Conservation (phyloP, 1,140 invertebrate species). For the Drosophila bifasciata region DNA sequence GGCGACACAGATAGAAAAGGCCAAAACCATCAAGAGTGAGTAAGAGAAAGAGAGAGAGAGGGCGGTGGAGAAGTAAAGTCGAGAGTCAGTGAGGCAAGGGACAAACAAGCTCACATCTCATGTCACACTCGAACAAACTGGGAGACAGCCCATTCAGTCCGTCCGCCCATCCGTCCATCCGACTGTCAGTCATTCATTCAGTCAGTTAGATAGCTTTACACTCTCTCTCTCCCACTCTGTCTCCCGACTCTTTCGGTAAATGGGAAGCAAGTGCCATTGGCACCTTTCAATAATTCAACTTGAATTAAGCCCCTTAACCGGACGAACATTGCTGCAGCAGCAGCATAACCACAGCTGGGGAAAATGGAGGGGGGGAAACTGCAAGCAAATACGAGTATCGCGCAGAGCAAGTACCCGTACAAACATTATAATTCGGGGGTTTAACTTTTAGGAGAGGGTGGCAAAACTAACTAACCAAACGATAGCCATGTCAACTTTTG, state of each 20-base stretch:
- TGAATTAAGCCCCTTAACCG: slow-evolving; percentile 63
- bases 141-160: slow-evolving; percentile 2
- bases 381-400: no score
- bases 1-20: slow-evolving; percentile 29
- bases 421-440: slow-evolving; percentile 27
- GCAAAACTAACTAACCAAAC: slow-evolving; percentile 50
- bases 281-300: slow-evolving; percentile 75
- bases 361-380: neutral
- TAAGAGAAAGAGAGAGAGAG: neutral
- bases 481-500: slow-evolving; percentile 61
- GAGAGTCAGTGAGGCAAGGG: slow-evolving; percentile 55
- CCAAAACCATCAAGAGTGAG: neutral
- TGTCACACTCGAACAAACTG: slow-evolving; percentile 55
- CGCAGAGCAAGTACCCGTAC: slow-evolving; percentile 10
- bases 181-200: slow-evolving; percentile 11
- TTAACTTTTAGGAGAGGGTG: slow-evolving; percentile 14
- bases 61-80: no score
- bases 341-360: neutral
- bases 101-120: slow-evolving; percentile 80
- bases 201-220: slow-evolving; percentile 53
- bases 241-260: no score
- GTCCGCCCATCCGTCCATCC: no score
- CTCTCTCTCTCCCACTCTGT: no score
- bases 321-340: slow-evolving; percentile 13
- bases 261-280: slow-evolving; percentile 33